Conservation (phyloP, 2,797 vertebrate species). For the Helostoma temminkii region DNA sequence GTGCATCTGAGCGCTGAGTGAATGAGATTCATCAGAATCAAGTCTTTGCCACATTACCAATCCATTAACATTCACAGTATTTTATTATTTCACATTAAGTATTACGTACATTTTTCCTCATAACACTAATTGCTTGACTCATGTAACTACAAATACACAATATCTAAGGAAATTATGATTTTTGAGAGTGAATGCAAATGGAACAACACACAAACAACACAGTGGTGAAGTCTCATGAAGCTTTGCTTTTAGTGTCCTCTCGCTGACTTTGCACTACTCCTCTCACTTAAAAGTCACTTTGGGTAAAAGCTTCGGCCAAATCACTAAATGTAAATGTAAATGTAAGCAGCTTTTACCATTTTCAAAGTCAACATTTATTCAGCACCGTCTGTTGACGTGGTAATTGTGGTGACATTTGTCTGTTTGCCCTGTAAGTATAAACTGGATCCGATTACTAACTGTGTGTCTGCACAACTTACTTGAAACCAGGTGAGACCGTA, state of each 20-base stretch:
- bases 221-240: neutral
- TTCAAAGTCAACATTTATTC: constrained; percentile 6
- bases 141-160: neutral
- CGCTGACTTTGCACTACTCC: too few species aligned
- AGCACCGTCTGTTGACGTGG: neutral
- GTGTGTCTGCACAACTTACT: constrained; percentile 78
- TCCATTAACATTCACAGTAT: too few species aligned
- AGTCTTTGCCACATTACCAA: neutral
- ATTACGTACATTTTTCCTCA: neutral
- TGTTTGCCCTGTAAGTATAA: neutral
- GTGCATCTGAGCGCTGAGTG: too few species aligned
- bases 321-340: neutral
- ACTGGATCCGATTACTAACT: neutral
- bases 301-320: neutral
- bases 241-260: too few species aligned
- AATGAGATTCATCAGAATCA: neutral
- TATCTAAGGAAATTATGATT: neutral
- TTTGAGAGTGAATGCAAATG: neutral
- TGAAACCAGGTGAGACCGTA: constrained; percentile 81
- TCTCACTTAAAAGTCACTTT: neutral
- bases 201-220: constrained; percentile 2
- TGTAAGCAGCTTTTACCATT: neutral
- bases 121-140: constrained; percentile 1
- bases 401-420: neutral
- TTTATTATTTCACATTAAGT: too few species aligned